Conservation (phyloP, 2,113 vertebrate species). For the Psettodes erumei region DNA sequence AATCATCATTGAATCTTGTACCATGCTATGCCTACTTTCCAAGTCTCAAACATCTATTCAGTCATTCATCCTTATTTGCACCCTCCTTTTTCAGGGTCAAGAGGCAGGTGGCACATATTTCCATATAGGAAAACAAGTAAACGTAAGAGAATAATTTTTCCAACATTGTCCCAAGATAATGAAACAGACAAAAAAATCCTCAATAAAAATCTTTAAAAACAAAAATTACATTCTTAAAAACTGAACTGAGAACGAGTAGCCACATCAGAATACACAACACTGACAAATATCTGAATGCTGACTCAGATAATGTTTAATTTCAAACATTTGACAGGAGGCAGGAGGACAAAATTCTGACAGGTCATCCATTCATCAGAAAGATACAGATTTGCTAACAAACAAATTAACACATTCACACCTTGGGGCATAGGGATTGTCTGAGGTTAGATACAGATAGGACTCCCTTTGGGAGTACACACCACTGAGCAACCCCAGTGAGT, state of each 20-base stretch:
- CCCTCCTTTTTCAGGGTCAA: not conserved
- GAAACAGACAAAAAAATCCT: not conserved
- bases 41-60: not conserved
- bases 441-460: not conserved
- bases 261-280: not conserved
- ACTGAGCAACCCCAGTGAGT: not conserved
- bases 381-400: slow-evolving; percentile 25
- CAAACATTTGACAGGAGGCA: not conserved
- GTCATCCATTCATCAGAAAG: slow-evolving; percentile 13
- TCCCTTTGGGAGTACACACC: not conserved
- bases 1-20: not conserved
- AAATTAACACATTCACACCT: slow-evolving; percentile 23
- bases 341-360: too few species aligned
- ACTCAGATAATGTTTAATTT: not conserved
- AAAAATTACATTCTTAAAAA: not conserved
- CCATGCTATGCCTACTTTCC: not conserved
- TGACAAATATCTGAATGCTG: not conserved
- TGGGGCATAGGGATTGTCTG: not conserved
- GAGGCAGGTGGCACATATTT: not conserved
- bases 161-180: not conserved
- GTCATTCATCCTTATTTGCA: not conserved
- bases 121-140: not conserved
- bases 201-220: not conserved
- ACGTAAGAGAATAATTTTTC: not conserved
- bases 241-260: not conserved